These are phyloP conservation scores for Nasonia vitripennis DNA, from an alignment of 1,140 invertebrate genomes.

Conservation along the genomic window DNA sequence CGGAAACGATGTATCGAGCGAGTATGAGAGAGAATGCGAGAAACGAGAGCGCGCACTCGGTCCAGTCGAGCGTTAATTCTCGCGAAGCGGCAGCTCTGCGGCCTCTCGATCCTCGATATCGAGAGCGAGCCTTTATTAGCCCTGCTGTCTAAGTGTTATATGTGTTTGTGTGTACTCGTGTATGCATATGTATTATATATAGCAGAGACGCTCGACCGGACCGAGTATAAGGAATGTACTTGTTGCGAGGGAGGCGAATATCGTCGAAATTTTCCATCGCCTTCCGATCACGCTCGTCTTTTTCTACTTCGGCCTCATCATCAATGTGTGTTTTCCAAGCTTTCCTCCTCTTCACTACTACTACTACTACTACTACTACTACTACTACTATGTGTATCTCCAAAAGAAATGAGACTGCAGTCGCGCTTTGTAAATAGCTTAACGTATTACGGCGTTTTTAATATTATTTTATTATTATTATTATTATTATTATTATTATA, in stretches of 20 bases:
- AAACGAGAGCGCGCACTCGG: slow-evolving; percentile 29
- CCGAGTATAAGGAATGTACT: too few species aligned
- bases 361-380: slow-evolving; percentile 40
- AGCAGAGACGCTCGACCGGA: too few species aligned
- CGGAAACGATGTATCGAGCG: slow-evolving; percentile 9
- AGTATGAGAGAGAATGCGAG: background rate
- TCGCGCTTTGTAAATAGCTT: slow-evolving; percentile 74
- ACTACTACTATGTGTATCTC: slow-evolving; percentile 39
- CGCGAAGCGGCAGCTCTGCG: slow-evolving; percentile 55
- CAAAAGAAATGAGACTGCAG: slow-evolving; percentile 65
- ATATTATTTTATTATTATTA: slow-evolving; percentile 70
- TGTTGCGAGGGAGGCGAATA: too few species aligned
- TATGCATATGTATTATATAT: too few species aligned
- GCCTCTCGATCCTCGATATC: slow-evolving; percentile 64
- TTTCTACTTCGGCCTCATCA: background rate
- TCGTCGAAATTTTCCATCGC: too few species aligned
- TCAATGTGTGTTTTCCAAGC: background rate
- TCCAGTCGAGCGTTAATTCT: slow-evolving; percentile 59
- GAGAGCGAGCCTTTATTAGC: slow-evolving; percentile 34
- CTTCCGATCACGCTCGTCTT: background rate
- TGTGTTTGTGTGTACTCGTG: too few species aligned
- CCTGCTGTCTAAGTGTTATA: background rate
- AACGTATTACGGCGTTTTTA: slow-evolving; percentile 68
- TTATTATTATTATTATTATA: slow-evolving; percentile 58
- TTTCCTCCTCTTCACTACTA: slow-evolving; percentile 37